Evolutionary conservation across 2,113 vertebrate species (phyloP), one percentile per base, ranked within the genome.

Genomic region (Eptesicus fuscus): DNA sequence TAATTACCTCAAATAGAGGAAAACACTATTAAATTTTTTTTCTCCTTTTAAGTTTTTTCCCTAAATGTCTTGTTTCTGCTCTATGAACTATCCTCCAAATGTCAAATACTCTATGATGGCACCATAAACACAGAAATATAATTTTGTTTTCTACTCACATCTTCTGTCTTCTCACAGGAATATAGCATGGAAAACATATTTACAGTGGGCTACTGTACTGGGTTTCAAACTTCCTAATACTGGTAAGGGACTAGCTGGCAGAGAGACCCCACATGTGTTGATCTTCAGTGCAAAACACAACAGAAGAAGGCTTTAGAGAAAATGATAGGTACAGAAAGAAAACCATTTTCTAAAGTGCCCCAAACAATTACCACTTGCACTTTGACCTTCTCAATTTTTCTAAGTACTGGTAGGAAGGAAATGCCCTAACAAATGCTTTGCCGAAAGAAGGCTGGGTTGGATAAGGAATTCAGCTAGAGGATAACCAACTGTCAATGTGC

Each of bases 331-430:
- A 91, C 3, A 3, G n/a, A 67, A 83, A 87, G 90, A 94, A 96
- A 96, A 80, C 74, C n/a, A 95, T 97, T 97, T 96, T 88, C 82
- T 95, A 94, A 97, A 97, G 92, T 95, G 93, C 94, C 93, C 20
- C 95, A 83, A 94, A 85, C 73, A 93, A 95, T 95, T 96, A 94
- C 91, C 61, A 86, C 47, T 92, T 93, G 47, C 88, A 73, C 96
- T 95, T 83, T 82, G 83, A 95, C 74, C 82, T 74, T 96, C 88
- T 94, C 79, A 42, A 84, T 96, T 97, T 94, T 96, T 94, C 37
- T 96, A 95, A 96, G 88, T 84, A 79, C 37, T 67, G 28, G 78
- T 83, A 84, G 63, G 93, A 95, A 94, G 85, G 67, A 95, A 94
- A 92, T 87, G 51, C 79, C 87, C 65, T 70, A 78, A 78, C 87